Evolutionary conservation across 2,797 vertebrate genomes (phyloP), one percentile per base, ranked within the genome.

Genomic region (Melanotaenia maccullochi): DNA sequence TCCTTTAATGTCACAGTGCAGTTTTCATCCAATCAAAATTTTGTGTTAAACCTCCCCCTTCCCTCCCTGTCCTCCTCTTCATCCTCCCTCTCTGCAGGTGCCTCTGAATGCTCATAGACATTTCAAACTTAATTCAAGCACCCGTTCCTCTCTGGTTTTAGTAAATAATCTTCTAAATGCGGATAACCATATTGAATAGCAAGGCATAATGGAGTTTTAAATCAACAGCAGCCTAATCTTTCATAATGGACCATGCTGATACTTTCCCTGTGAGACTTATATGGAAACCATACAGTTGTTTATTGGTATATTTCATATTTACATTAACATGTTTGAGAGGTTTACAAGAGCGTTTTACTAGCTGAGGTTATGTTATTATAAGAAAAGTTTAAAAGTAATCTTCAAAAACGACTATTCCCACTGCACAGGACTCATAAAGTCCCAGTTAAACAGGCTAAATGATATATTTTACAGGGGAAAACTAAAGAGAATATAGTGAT

Each of bases 11-110:
- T n/a, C 61, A 71, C 65, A 51, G 42, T 51, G 57, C 32, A 38
- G 60, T 54, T 68, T 24, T 68, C 20, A 65, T 85, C 87, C 72
- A 88, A 88, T 90, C 83, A 79, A 66, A 71, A 71, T 75, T 51
- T 52, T 40, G 59, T 51, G 30, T 38, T 28, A 28, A 56, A 59
- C 38, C 24, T 1, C 49, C 57, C 40, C 60, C 20, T 38, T 40
- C 68, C 60, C 47, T 28, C 25, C 28, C 60, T 63, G 62, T 56
- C 30, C 42, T 66, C 59, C 30, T 20, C 54, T 28, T 24, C 70
- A 25, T 36, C 25, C 69, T 65, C 77, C 36, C 55, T 52, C 73
- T 18, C 20, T 85, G 63, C 68, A 85, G 67, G 80, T 87, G 60
- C 69, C 66, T 38, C 58, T 57, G 32, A 47, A 74, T 79, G 76